phyloP scores from a whole-genome alignment of 2,113 vertebrate genomes.

The Felis catus region DNA sequence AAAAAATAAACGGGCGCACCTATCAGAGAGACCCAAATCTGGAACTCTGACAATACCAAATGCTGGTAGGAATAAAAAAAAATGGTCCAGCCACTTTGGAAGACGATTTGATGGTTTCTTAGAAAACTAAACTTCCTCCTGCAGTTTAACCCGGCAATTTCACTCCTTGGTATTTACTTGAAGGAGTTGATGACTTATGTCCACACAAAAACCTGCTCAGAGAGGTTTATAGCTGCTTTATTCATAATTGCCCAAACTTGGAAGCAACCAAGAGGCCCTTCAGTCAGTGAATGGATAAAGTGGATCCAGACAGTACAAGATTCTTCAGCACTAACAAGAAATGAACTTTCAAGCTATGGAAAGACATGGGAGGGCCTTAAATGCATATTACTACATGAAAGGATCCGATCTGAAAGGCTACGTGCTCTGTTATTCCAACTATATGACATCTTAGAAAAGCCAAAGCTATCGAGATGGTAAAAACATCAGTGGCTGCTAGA shows the following conservation, averaged over 20 bases:
- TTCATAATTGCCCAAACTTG: not conserved
- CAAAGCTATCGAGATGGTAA: not conserved
- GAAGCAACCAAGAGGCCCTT: not conserved
- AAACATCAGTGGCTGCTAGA: not conserved
- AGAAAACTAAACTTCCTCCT: not conserved
- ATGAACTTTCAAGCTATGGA: not conserved
- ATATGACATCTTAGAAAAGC: not conserved
- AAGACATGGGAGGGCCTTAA: not conserved
- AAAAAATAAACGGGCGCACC: not conserved
- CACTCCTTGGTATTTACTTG: not conserved
- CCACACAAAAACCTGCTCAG: not conserved
- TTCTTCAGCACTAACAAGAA: not conserved
- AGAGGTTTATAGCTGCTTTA: not conserved
- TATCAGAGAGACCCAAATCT: not conserved
- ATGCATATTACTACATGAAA: not conserved
- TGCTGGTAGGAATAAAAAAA: not conserved
- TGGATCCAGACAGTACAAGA: not conserved
- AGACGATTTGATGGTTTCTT: not conserved
- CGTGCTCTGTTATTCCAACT: not conserved
- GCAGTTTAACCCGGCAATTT: no score
- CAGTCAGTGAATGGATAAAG: not conserved
- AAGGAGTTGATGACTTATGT: not conserved
- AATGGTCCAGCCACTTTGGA: not conserved
- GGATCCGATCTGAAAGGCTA: not conserved
- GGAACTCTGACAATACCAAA: not conserved